Conservation (phyloP, 2,797 vertebrate species). For the Acrocephalus scirpaceus region DNA sequence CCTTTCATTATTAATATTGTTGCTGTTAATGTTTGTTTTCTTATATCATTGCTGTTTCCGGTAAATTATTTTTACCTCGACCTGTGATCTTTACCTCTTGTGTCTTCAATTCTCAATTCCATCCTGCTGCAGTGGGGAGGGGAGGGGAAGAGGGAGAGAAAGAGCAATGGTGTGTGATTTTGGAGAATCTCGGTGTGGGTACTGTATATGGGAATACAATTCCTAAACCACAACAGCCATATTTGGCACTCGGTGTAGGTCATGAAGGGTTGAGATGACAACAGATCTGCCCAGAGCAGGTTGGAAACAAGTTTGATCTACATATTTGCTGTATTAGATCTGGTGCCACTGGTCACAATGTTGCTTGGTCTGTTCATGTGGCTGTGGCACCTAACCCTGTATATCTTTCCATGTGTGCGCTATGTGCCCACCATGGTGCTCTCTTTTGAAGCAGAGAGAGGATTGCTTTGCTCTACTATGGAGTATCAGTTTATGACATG, state of each 20-base stretch:
- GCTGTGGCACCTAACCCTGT: background rate
- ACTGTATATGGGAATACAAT: background rate
- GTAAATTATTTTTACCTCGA: background rate
- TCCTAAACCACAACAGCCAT: fast-evolving
- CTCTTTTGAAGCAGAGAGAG: background rate
- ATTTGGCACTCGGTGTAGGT: fast-evolving
- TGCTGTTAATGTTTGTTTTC: background rate
- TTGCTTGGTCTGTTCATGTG: background rate
- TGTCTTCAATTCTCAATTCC: background rate
- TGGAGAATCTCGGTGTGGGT: background rate
- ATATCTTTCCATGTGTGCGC: background rate
- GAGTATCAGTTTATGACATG: background rate
- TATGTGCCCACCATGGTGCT: background rate
- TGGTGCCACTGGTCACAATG: background rate
- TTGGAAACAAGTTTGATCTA: background rate
- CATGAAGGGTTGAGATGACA: background rate
- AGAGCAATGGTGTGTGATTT: fast-evolving
- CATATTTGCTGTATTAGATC: background rate
- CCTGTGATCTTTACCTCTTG: background rate
- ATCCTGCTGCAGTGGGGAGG: background rate
- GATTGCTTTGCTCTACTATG: background rate
- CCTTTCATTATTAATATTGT: background rate
- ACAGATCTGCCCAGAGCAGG: background rate
- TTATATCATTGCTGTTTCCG: background rate
- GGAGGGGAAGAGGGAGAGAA: background rate